Evolutionary conservation across 1,140 invertebrate species (phyloP), one percentile per base, ranked within the genome.

Genomic region (Pogonomyrmex barbatus): DNA sequence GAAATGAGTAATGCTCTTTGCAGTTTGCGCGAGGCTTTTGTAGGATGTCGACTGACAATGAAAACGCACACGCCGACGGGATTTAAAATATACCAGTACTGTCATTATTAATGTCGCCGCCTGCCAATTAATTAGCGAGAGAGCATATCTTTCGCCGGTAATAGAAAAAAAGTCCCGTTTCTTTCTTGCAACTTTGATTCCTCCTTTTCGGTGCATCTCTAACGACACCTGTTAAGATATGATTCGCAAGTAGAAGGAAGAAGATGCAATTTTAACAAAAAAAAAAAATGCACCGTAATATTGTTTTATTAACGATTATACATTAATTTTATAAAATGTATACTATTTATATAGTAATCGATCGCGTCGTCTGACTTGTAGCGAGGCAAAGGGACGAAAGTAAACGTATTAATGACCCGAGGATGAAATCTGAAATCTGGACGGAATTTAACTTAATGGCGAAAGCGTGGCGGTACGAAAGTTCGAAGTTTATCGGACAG

Each of bases 1-100:
- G 73, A 78, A 85, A 85, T 85, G 73, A 85, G 73, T 85, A 85
- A 85, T 85, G 60, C 82, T 78, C 82, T 85, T 85, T 85, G 70
- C 70, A 84, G 68, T 84, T 84, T 84, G 60, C 73, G 73, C 24
- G 73, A 63, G 54, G 67, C 68, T 75, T 75, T 83, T 83, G 68
- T 83, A 60, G 54, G 68, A 82, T 36, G 68, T 83, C 45, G 68
- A 36, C 79, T 33, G 52, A 30, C 17, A 85, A 85, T 78, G 82
- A 78, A 78, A 85, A 85, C 33, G 68, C 68, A 60, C 45, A 24
- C 24, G n/a, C 42, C 68, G 42, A 75, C 54, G 54, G 73, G 82
- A 85, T 78, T 85, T 85, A 45, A 85, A 78, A 52, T 85, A 78
- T 39, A 52, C 12, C 82, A 36, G 71, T 50, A 45, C 50, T 50